Evolutionary conservation across 1,140 invertebrate genomes (phyloP).

Genomic region (Vanessa tameamea): DNA sequence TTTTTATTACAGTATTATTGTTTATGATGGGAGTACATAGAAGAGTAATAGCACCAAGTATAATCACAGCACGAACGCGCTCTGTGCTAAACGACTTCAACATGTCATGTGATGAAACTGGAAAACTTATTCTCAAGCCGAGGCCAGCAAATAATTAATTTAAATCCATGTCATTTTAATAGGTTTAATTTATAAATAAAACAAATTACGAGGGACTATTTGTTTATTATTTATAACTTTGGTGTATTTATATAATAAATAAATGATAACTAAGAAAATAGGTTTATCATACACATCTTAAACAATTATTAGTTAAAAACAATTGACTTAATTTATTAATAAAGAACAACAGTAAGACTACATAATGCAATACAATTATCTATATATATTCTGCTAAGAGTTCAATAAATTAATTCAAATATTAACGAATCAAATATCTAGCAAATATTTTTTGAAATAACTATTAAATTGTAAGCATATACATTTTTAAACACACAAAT

Average conservation of each 20-base stretch:
- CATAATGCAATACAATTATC: conserved; percentile 31
- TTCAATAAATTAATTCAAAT: conserved; percentile 36
- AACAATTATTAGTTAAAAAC: conserved; percentile 40
- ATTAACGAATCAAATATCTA: conserved; percentile 37
- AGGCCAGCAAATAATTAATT: conserved; percentile 81
- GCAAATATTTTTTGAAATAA: conserved; percentile 16
- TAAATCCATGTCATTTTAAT: conserved; percentile 28
- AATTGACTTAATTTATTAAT: conserved; percentile 44
- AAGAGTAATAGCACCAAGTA: conserved; percentile 96
- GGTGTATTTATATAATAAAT: conserved; percentile 79
- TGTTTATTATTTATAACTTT: conserved; percentile 78
- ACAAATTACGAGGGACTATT: conserved; percentile 69
- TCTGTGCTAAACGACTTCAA: conserved; percentile 96
- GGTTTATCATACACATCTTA: conserved; percentile 38
- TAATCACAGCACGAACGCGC: conserved; percentile 94
- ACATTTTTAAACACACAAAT: neutral
- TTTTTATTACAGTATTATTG: conserved; percentile 86
- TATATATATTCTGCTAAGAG: conserved; percentile 34
- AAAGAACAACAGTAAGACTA: conserved; percentile 42
- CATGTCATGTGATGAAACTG: conserved; percentile 98
- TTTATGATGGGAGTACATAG: conserved; percentile 96
- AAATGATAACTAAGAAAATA: conserved; percentile 66
- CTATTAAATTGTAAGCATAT: neutral
- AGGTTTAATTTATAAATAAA: conserved; percentile 53
- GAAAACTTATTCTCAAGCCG: conserved; percentile 93